phyloP scores from a whole-genome alignment of 2,113 vertebrate species.

The Peromyscus leucopus region DNA sequence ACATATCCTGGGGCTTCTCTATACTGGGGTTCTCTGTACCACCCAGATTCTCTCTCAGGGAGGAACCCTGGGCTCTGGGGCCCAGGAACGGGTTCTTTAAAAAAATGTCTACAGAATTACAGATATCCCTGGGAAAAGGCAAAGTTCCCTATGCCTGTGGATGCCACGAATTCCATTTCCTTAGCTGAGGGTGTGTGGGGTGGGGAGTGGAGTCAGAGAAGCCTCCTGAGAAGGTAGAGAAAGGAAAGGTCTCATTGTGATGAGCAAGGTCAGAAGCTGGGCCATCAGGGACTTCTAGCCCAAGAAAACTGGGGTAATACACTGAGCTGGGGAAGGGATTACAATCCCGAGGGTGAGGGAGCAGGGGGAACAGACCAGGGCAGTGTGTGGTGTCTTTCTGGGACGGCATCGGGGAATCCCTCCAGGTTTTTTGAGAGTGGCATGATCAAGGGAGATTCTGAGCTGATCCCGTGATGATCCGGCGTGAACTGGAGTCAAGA shows the following conservation, averaged over 20 bases:
- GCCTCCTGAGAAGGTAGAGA: neutral
- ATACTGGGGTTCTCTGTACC: neutral
- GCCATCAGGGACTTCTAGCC: neutral
- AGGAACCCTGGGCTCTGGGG: neutral
- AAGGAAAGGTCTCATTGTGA: neutral
- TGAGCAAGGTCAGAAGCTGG: neutral
- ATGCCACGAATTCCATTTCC: neutral
- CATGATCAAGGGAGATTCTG: neutral
- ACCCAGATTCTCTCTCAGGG: neutral
- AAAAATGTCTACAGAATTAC: neutral
- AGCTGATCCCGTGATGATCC: no score
- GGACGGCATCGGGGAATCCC: neutral
- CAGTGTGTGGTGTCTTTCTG: neutral
- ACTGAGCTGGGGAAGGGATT: neutral
- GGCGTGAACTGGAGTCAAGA: neutral
- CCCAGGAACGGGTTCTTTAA: neutral
- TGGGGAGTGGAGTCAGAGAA: neutral
- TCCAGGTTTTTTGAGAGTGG: neutral
- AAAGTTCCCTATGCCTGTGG: neutral
- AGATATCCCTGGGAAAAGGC: neutral
- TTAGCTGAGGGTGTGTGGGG: neutral
- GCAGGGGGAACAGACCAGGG: no score
- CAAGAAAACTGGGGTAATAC: neutral
- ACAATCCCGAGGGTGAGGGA: rapidly evolving
- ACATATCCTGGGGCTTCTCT: neutral